Conservation (phyloP, 2,113 vertebrate species). For the Ophiodon elongatus region DNA sequence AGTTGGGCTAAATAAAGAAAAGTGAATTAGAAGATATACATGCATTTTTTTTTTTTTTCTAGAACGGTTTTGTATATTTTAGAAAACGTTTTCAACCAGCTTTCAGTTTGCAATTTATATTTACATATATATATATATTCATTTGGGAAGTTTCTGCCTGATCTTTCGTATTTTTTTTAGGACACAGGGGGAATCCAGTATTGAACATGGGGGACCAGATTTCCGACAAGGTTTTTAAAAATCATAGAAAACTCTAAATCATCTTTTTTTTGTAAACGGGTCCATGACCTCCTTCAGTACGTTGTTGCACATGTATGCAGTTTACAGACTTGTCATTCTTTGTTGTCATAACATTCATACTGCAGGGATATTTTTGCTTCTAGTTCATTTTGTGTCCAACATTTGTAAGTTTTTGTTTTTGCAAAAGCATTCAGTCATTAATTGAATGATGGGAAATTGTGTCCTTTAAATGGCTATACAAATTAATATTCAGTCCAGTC, state of each 20-base stretch:
- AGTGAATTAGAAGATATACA: not conserved
- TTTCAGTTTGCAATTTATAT: not conserved
- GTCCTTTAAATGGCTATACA: not conserved
- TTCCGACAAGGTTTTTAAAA: not conserved
- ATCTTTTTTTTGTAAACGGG: not conserved
- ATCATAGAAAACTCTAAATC: not conserved
- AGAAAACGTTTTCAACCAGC: not conserved
- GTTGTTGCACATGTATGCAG: not conserved
- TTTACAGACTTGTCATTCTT: not conserved
- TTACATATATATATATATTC: not conserved
- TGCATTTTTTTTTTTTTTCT: slow-evolving; percentile 20
- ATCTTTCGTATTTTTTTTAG: not conserved
- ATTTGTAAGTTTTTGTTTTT: not conserved
- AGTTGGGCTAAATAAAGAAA: slow-evolving; percentile 20
- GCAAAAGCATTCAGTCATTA: not conserved
- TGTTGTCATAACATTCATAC: not conserved
- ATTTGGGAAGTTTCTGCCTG: not conserved
- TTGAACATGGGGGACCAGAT: not conserved
- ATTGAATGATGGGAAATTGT: not conserved
- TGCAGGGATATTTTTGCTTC: not conserved
- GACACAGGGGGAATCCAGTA: not conserved
- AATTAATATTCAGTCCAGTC: not conserved
- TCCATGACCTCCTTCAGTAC: not conserved
- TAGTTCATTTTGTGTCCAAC: not conserved
- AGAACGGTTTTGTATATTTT: not conserved